These are phyloP conservation scores for Leucosticte australis DNA, from an alignment of 2,113 vertebrate species.

Conservation along the genomic window DNA sequence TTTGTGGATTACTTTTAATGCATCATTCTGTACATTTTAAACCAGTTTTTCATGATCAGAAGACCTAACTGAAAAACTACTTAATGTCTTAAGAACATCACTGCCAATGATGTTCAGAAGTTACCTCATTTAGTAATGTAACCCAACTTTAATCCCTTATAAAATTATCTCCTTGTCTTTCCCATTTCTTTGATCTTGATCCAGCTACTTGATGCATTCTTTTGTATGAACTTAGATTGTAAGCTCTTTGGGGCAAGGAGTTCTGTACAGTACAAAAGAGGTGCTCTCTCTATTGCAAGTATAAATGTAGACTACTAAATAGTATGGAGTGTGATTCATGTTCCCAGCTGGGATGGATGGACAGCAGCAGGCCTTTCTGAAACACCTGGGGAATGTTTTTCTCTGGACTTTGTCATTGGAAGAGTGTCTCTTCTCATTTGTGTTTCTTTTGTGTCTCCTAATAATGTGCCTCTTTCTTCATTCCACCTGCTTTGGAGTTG, in stretches of 20 bases:
- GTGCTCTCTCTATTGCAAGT: background rate
- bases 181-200: background rate
- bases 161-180: background rate
- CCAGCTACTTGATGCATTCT: background rate
- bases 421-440: background rate
- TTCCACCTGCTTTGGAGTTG: background rate
- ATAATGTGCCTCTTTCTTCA: background rate
- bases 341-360: background rate
- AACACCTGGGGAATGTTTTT: background rate
- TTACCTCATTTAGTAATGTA: conserved; percentile 25
- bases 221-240: conserved; percentile 35
- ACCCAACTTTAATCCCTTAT: background rate
- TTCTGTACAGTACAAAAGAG: background rate
- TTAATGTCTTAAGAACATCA: conserved; percentile 10
- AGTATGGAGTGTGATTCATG: background rate
- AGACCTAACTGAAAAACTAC: conserved; percentile 3
- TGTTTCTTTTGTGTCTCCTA: background rate
- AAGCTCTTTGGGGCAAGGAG: conserved; percentile 32
- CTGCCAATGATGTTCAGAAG: background rate
- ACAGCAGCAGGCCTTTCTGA: background rate
- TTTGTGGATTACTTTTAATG: background rate
- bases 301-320: background rate
- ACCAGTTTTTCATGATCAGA: background rate
- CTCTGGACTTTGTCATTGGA: background rate
- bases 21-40: background rate